A percentile compares a stretch with the other conserved stretches of the same genome.
phyloP scores from a whole-genome alignment of 2,797 vertebrate genomes.

The Coregonus suidteri region DNA sequence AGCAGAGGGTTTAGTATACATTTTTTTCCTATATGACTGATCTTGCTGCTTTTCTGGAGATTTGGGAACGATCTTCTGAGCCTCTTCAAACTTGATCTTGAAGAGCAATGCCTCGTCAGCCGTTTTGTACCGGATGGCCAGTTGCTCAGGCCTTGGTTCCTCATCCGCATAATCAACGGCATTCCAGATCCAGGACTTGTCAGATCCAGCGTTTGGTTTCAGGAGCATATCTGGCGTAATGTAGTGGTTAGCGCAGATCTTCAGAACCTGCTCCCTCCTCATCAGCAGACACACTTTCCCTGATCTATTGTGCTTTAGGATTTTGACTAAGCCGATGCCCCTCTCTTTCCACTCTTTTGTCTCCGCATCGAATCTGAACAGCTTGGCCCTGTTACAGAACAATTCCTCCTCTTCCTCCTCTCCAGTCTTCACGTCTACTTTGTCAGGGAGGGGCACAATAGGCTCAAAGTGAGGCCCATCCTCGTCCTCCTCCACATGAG shows the following conservation, averaged over 20 bases:
- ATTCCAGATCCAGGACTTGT: constrained; percentile 97
- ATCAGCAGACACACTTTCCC: constrained; percentile 96
- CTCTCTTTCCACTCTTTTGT: constrained; percentile 98
- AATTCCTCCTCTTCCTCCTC: constrained; percentile 98
- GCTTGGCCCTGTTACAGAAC: constrained; percentile 94
- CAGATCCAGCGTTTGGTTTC: constrained; percentile 89
- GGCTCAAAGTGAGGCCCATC: constrained; percentile 99
- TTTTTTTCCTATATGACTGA: constrained; percentile 54
- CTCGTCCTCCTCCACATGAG: constrained; percentile 89
- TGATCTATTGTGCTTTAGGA: constrained; percentile 88
- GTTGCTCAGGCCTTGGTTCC: constrained; percentile 88
- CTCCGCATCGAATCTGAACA: constrained; percentile 92
- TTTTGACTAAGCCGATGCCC: constrained; percentile 93
- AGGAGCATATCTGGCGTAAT: constrained; percentile 92
- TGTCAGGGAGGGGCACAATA: constrained; percentile 95
- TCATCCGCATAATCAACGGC: constrained; percentile 97
- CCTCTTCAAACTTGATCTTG: constrained; percentile 92
- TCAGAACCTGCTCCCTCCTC: constrained; percentile 96
- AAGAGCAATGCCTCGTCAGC: constrained; percentile 91
- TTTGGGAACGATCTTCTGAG: constrained; percentile 76
- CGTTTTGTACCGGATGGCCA: constrained; percentile 97
- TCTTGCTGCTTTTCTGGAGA: constrained; percentile 55
- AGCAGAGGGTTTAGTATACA: too few relatives aligned
- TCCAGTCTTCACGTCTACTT: constrained; percentile 96
- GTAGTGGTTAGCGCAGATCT: constrained; percentile 99